Conservation (phyloP, 2,113 vertebrate species). For the Oreochromis tanganicae region DNA sequence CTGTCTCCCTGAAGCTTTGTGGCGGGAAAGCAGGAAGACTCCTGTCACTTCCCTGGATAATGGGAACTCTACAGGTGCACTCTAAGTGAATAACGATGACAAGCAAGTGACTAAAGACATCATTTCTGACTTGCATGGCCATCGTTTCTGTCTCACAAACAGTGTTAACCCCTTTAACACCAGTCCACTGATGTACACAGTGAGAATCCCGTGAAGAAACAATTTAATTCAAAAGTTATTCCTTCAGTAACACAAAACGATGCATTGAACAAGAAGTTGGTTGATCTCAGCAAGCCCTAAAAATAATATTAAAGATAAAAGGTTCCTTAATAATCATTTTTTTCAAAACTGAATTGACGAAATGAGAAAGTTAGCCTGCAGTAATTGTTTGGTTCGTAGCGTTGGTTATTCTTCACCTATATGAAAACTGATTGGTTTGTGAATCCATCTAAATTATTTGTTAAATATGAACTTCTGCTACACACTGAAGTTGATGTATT, state of each 20-base stretch:
- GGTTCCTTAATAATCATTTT: not conserved
- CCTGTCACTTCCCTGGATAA: constrained; percentile 34
- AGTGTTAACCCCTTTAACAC: constrained; percentile 10
- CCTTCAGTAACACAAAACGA: not conserved
- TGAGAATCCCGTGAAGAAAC: not conserved
- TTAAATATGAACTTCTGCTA: not conserved
- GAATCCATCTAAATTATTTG: not conserved
- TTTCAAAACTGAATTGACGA: not conserved
- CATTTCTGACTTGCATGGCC: constrained; percentile 35
- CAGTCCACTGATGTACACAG: not conserved
- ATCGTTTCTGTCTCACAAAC: constrained; percentile 13
- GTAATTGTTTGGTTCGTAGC: not conserved
- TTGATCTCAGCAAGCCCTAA: not conserved
- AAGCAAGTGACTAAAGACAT: constrained; percentile 46
- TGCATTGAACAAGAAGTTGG: not conserved
- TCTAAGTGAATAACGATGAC: constrained; percentile 68
- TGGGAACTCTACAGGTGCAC: constrained; percentile 61
- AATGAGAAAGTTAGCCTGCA: not conserved
- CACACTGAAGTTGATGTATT: not conserved
- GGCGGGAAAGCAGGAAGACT: constrained; percentile 44
- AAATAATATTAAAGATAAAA: not conserved
- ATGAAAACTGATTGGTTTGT: not conserved
- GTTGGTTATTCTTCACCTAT: not conserved
- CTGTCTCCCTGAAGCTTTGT: constrained; percentile 35
- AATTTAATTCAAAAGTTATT: not conserved